A percentile compares a stretch with the other conserved stretches of the same genome.
These are phyloP conservation scores for Gonioctena quinquepunctata DNA, from an alignment of 1,140 invertebrate genomes.

Conservation along the genomic window DNA sequence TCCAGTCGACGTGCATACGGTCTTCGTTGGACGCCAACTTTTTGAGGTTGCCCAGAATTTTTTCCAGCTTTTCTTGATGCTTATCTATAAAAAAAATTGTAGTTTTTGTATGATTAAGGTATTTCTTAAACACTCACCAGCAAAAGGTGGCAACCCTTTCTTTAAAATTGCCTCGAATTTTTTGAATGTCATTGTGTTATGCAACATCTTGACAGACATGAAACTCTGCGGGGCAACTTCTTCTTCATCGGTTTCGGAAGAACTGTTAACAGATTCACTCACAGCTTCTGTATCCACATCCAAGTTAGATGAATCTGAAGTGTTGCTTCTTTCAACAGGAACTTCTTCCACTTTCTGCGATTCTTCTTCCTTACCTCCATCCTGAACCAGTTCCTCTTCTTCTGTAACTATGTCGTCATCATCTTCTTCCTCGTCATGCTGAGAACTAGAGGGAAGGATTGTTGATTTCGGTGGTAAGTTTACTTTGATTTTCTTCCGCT, in stretches of 20 bases:
- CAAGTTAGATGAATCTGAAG: background rate
- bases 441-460: background rate
- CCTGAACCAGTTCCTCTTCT: background rate
- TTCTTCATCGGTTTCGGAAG: background rate
- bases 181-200: constrained; percentile 23
- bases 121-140: constrained; percentile 25
- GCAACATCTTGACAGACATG: constrained; percentile 9
- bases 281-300: background rate
- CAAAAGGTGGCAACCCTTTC: constrained; percentile 17
- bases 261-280: background rate
- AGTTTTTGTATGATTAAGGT: too few species aligned
- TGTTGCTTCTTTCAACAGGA: background rate
- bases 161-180: constrained; percentile 29
- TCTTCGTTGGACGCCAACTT: constrained; percentile 28
- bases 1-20: constrained; percentile 30
- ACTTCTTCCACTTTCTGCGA: background rate
- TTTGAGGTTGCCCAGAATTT: constrained; percentile 32
- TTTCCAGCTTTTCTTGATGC: constrained; percentile 27
- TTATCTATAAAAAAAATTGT: constrained; percentile 11
- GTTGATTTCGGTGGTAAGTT: constrained; percentile 25
- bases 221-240: background rate
- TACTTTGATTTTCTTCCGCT: constrained; percentile 45
- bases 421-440: constrained; percentile 47
- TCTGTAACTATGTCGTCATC: background rate
- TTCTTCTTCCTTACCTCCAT: background rate